Conservation (phyloP, 2,113 vertebrate genomes). For the Apeltes quadracus region DNA sequence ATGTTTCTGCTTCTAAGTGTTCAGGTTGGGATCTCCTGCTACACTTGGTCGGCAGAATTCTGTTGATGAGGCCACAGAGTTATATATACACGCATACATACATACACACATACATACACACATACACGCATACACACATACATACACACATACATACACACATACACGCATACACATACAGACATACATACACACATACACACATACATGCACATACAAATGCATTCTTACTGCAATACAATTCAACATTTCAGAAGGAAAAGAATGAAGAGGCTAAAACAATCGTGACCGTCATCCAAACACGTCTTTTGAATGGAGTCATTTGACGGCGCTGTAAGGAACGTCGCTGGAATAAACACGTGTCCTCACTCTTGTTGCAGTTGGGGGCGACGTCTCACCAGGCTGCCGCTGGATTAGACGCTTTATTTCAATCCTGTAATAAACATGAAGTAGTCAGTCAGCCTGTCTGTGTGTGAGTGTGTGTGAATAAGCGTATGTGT, state of each 20-base stretch:
- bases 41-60: constrained; percentile 17
- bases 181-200: not conserved
- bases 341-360: constrained; percentile 16
- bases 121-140: too few species aligned
- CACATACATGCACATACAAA: constrained; percentile 17
- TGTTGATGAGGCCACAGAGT: constrained; percentile 54
- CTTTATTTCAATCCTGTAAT: constrained; percentile 62
- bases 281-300: constrained; percentile 28
- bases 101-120: constrained; percentile 10
- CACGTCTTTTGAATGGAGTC: constrained; percentile 8
- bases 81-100: constrained; percentile 2
- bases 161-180: too few species aligned
- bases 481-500: not conserved
- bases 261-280: not conserved
- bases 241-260: constrained; percentile 15
- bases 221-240: not conserved
- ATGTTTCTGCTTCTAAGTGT: constrained; percentile 44
- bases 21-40: constrained; percentile 42
- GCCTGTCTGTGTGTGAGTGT: not conserved
- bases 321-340: constrained; percentile 20
- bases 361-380: constrained; percentile 14
- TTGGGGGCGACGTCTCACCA: constrained; percentile 15
- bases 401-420: constrained; percentile 51
- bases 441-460: constrained; percentile 42
- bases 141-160: constrained; percentile 10